These are phyloP conservation scores for Neodon shergylaensis DNA, from an alignment of 2,113 vertebrate species.

Conservation along the genomic window DNA sequence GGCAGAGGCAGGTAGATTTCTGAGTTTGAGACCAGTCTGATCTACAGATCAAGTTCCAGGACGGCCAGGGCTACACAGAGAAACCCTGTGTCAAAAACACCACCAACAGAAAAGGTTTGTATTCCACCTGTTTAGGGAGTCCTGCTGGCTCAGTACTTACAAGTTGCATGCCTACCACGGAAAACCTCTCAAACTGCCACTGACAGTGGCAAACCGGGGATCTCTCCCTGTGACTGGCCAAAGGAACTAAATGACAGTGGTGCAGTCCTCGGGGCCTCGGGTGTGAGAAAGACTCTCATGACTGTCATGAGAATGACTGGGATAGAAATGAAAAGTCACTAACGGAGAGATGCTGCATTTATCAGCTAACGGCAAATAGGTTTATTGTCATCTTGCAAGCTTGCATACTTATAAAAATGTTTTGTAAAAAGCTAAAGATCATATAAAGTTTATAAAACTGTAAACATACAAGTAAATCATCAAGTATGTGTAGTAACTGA, in stretches of 20 bases:
- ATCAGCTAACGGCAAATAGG: slow-evolving; percentile 53
- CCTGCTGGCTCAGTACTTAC: neutral
- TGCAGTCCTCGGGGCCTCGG: neutral
- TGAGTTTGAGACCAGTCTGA: neutral
- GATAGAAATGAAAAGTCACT: slow-evolving; percentile 28
- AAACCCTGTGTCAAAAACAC: neutral
- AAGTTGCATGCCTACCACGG: neutral
- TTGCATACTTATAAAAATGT: slow-evolving; percentile 62
- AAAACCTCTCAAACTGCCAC: neutral
- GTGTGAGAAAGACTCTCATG: neutral
- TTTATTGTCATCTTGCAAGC: slow-evolving; percentile 73
- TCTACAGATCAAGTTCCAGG: neutral
- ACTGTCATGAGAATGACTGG: neutral
- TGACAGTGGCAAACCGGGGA: neutral
- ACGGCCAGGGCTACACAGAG: neutral
- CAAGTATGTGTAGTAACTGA: slow-evolving; percentile 36
- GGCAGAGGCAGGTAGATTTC: neutral
- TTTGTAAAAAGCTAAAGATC: slow-evolving; percentile 64
- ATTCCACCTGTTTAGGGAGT: neutral
- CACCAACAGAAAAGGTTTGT: neutral
- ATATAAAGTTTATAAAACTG: slow-evolving; percentile 77
- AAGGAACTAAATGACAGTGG: neutral
- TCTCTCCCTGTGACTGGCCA: neutral
- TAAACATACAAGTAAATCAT: slow-evolving; percentile 61
- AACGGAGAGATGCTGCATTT: slow-evolving; percentile 61